phyloP scores from a whole-genome alignment of 2,888 invertebrate genomes.

The Yponomeuta evonymella region DNA sequence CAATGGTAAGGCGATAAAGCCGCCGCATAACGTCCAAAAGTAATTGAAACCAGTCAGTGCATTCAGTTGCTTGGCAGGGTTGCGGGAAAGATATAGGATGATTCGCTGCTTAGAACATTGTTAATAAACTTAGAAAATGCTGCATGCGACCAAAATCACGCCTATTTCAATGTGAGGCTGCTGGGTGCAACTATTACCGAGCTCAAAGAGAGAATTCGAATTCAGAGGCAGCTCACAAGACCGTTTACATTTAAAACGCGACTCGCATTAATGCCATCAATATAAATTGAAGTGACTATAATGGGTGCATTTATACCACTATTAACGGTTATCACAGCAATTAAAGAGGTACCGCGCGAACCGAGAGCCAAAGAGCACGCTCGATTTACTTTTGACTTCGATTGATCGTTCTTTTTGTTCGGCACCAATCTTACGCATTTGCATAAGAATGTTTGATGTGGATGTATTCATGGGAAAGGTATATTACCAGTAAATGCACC shows the following conservation, averaged over 20 bases:
- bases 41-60: conserved; percentile 39
- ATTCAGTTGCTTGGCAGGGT: neutral
- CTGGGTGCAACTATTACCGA: conserved; percentile 15
- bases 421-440: conserved; percentile 54
- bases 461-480: conserved; percentile 25
- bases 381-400: conserved; percentile 63
- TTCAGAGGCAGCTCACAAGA: conserved; percentile 30
- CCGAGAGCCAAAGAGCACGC: conserved; percentile 44
- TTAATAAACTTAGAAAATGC: neutral
- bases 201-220: neutral
- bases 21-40: conserved; percentile 31
- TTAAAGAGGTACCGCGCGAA: conserved; percentile 58
- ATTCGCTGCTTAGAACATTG: neutral
- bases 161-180: conserved; percentile 37
- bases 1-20: conserved; percentile 33
- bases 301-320: conserved; percentile 53
- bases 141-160: conserved; percentile 36
- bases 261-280: conserved; percentile 45
- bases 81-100: neutral
- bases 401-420: conserved; percentile 64
- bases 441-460: conserved; percentile 56
- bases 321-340: conserved; percentile 64
- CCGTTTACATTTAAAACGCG: conserved; percentile 41
- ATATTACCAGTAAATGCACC: conserved; percentile 8
- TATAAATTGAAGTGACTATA: conserved; percentile 50